Evolutionary conservation across 2,113 vertebrate genomes (phyloP), one percentile per base, ranked within the genome.

Genomic region (Pachypanchax playfairii): DNA sequence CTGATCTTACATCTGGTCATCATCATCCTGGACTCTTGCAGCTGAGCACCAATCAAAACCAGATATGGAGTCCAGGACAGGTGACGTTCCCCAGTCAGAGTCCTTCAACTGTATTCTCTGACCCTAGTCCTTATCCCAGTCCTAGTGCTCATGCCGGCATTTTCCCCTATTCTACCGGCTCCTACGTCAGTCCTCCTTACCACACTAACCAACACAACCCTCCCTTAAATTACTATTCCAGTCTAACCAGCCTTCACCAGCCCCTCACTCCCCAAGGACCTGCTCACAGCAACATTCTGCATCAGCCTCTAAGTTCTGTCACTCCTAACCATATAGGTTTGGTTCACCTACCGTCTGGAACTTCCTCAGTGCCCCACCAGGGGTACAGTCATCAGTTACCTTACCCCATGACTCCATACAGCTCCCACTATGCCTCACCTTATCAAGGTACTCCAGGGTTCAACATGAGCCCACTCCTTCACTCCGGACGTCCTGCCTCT

Each of bases 1-100:
- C 96, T 5, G 95, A 92, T 72, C 79, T 94, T 20, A 70, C 62
- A 0, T 65, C 47, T 1, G 26, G 36, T 53, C 70, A 49, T 28
- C 70, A 56, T 10, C 75, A 47, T 2, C 39, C 24, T 0, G 14
- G 18, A 29, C 61, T 36, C 1, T 51, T 64, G 10, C 70, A 61
- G 31, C 63, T 75, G 26, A 70, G 1, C 8, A 6, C 60, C 31
- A 42, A 41, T 28, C 71, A 24, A 22, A 73, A 35, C 58, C 71
- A 75, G n/a, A 58, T 33, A 9, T 69, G 56, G 62, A 67, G 26
- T 57, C 39, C 52, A 18, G 66, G 54, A 2, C 65, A 31, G 10
- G 59, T 29, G 28, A 44, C 47, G 25, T 75, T 65, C 24, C 17
- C 26, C 25, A 21, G 52, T 51, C 58, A 56, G 5, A 36, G 54